A percentile compares a stretch with the other conserved stretches of the same genome.
phyloP scores from a whole-genome alignment of 2,888 invertebrate species.

The Drosophila flavopinicola region DNA sequence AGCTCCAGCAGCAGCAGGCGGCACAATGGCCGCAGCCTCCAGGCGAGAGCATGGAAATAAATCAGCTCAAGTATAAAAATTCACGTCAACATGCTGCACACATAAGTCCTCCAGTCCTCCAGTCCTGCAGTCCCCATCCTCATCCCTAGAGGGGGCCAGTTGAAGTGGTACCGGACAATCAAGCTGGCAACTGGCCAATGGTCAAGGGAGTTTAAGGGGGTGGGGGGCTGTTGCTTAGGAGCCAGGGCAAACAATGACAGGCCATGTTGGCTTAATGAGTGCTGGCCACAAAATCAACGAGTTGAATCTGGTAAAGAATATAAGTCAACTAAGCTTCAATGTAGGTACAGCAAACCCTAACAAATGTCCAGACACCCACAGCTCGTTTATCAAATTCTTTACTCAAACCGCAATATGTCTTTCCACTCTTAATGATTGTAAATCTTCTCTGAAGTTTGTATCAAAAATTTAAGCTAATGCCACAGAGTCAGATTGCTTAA shows the following conservation, averaged over 20 bases:
- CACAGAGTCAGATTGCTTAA: no score
- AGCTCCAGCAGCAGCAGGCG: conserved; percentile 29
- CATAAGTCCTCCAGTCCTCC: not conserved
- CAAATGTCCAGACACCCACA: not conserved
- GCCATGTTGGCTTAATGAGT: conserved; percentile 70
- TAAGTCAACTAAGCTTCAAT: conserved; percentile 24
- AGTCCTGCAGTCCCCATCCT: not conserved
- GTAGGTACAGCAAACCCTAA: not conserved
- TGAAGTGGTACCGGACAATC: conserved; percentile 15
- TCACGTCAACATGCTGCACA: conserved; percentile 55
- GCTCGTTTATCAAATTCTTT: conserved; percentile 53
- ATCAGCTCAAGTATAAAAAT: conserved; percentile 64
- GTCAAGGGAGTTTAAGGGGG: not conserved
- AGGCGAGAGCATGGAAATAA: conserved; percentile 56
- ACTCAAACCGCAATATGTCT: conserved; percentile 48
- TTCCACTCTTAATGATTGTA: conserved; percentile 34
- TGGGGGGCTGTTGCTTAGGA: conserved; percentile 10
- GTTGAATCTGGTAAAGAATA: conserved; percentile 63
- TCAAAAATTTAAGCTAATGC: not conserved
- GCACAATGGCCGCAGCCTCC: conserved; percentile 32
- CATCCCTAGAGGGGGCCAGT: not conserved
- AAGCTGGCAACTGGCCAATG: conserved; percentile 15
- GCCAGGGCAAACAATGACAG: conserved; percentile 48
- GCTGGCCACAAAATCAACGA: conserved; percentile 76
- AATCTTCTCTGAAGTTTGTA: conserved; percentile 14